Percentiles rank a stretch among this genome's conserved stretches.
These are phyloP conservation scores for Sarcophilus harrisii DNA, from an alignment of 2,797 vertebrate genomes.

Conservation along the genomic window DNA sequence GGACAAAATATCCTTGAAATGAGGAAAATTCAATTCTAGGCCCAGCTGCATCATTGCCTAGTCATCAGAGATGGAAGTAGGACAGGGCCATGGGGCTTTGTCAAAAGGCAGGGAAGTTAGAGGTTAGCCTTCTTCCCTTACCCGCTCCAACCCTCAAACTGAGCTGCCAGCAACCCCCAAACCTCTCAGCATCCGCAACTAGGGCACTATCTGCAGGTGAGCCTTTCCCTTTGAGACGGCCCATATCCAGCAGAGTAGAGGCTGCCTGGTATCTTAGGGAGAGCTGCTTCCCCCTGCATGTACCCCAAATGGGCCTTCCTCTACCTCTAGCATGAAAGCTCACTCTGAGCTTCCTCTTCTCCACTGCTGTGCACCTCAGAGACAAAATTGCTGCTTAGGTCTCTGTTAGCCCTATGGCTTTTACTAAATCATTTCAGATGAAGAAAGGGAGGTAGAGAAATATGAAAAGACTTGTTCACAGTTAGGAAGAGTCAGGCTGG, in stretches of 20 bases:
- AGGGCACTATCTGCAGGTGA: neutral
- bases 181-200: neutral
- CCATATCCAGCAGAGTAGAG: neutral
- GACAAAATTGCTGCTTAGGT: neutral
- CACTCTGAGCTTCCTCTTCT: neutral
- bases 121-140: neutral
- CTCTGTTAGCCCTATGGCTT: neutral
- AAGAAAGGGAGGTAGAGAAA: neutral
- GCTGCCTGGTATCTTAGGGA: neutral
- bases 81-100: neutral
- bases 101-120: neutral
- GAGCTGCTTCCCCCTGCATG: neutral
- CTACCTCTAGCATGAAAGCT: neutral
- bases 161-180: neutral
- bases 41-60: neutral
- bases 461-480: neutral
- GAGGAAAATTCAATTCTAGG: neutral
- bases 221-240: neutral
- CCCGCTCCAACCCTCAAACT: neutral
- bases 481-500: neutral
- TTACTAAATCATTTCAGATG: neutral
- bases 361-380: neutral
- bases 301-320: no score
- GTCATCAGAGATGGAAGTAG: neutral
- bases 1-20: neutral